Conservation (phyloP, 2,113 vertebrate species). For the Cygnus atratus region DNA sequence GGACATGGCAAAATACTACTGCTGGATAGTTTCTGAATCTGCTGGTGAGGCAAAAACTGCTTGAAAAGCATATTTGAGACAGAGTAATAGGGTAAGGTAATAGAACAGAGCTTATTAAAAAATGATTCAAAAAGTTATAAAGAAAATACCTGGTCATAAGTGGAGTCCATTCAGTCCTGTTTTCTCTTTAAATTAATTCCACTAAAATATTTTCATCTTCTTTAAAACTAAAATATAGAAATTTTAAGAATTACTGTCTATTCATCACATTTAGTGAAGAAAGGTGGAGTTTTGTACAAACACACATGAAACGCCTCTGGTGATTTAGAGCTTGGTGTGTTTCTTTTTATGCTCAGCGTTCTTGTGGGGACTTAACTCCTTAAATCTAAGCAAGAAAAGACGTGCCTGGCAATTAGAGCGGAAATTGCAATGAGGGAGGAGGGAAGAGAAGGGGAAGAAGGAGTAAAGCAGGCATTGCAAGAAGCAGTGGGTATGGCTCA, state of each 20-base stretch:
- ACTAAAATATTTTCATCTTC: not conserved
- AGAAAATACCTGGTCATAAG: not conserved
- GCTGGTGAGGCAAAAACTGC: not conserved
- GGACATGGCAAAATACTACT: not conserved
- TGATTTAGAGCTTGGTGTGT: not conserved
- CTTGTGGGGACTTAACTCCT: not conserved
- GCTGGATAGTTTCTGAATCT: not conserved
- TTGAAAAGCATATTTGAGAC: not conserved
- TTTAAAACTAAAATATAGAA: not conserved
- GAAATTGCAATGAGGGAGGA: not conserved
- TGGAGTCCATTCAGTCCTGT: not conserved
- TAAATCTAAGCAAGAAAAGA: not conserved
- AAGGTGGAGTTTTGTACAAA: not conserved
- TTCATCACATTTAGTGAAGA: not conserved
- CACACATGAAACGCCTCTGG: rapidly evolving
- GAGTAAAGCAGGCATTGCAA: not conserved
- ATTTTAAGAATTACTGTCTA: not conserved
- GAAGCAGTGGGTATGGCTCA: slow-evolving; percentile 3
- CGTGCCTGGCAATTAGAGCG: not conserved
- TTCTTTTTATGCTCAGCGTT: not conserved
- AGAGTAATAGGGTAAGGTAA: not conserved
- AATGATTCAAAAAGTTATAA: not conserved
- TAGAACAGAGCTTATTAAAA: not conserved
- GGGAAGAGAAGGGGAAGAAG: not conserved
- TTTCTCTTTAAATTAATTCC: not conserved